Base-by-base conservation (phyloP, 1,140 invertebrate species). In the Oedothorax gibbosus region DNA sequence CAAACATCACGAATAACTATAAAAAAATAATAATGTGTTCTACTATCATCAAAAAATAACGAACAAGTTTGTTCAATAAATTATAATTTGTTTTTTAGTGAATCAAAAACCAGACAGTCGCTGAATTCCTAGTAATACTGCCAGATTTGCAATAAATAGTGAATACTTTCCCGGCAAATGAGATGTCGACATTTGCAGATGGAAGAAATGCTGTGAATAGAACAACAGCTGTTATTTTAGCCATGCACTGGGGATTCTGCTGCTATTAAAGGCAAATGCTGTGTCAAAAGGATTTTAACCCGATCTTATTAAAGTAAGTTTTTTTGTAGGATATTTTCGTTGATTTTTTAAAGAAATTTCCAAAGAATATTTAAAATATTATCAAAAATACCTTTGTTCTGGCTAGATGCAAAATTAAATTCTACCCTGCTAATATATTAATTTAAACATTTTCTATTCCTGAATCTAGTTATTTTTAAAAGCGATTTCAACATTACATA, bases 111-210 rank as follows among this genome's bases (percentile, higher is more conserved):
- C 50, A 71, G 68, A 71, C 69, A 71, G 50, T 54, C 69, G n/a
- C 51, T 71, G 69, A 71, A 71, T 71, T 71, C 69, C 50, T 71
- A 51, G 69, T 71, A 71, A 53, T 71, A 51, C 50, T 71, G 50
- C 50, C 51, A 53, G 69, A 71, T 71, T 20, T 53, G n/a, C 69
- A 51, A 71, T 71, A 71, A 71, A 71, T 71, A 71, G 18, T 71
- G 51, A 18, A n/a, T 51, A 15, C 20, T 71, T 60, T 60, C 50
- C 69, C 66, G 50, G 7, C 54, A 49, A 7, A 5, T 9, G n/a
- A 51, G 35, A 35, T 35, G 35, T 35, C 20, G 7, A 49, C 54
- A 15, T 8, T 53, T 71, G 69, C 69, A 71, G 69, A 71, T 71
- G 69, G 18, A 53, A 51, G n/a, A n/a, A 12, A 14, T 12, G 49